Percentiles rank a stretch among this genome's conserved stretches.
These are phyloP conservation scores for Scaptomyza tumidula DNA, from an alignment of 2,888 invertebrate species.

Conservation along the genomic window DNA sequence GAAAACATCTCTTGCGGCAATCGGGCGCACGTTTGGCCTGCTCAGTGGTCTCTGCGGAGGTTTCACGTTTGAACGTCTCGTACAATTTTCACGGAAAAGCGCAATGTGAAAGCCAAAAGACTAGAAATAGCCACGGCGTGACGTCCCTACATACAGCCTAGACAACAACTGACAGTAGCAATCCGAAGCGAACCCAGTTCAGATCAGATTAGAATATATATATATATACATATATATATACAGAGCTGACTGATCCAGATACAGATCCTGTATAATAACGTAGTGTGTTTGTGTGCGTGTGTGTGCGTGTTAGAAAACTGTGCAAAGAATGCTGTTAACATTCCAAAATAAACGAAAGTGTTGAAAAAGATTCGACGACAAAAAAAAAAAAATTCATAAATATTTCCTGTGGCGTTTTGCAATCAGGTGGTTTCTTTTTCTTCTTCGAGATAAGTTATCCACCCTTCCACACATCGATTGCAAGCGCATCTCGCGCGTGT, in stretches of 20 bases:
- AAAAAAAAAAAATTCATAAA: background rate
- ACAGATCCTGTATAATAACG: slow-evolving; percentile 22
- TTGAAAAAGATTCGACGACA: slow-evolving; percentile 38
- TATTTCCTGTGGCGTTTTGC: slow-evolving; percentile 19
- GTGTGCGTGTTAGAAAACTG: slow-evolving; percentile 39
- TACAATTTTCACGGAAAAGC: slow-evolving; percentile 76
- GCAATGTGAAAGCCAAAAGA: slow-evolving; percentile 77
- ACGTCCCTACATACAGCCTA: slow-evolving; percentile 69
- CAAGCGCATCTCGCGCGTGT: slow-evolving; percentile 46
- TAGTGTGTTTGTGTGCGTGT: slow-evolving; percentile 23
- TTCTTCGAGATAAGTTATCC: background rate
- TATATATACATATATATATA: slow-evolving; percentile 7
- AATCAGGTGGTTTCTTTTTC: slow-evolving; percentile 12
- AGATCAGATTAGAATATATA: slow-evolving; percentile 28
- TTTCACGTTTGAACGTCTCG: slow-evolving; percentile 84
- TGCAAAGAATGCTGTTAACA: slow-evolving; percentile 62
- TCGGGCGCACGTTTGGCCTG: slow-evolving; percentile 39
- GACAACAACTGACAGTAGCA: slow-evolving; percentile 67
- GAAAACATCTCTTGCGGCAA: slow-evolving; percentile 25
- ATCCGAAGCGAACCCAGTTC: slow-evolving; percentile 50
- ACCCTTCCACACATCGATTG: slow-evolving; percentile 16
- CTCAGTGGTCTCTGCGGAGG: slow-evolving; percentile 85
- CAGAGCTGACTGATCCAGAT: slow-evolving; percentile 12
- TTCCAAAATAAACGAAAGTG: slow-evolving; percentile 53
- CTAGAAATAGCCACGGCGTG: slow-evolving; percentile 77